phyloP scores from a whole-genome alignment of 1,140 invertebrate genomes.

The Calycopis cecrops region DNA sequence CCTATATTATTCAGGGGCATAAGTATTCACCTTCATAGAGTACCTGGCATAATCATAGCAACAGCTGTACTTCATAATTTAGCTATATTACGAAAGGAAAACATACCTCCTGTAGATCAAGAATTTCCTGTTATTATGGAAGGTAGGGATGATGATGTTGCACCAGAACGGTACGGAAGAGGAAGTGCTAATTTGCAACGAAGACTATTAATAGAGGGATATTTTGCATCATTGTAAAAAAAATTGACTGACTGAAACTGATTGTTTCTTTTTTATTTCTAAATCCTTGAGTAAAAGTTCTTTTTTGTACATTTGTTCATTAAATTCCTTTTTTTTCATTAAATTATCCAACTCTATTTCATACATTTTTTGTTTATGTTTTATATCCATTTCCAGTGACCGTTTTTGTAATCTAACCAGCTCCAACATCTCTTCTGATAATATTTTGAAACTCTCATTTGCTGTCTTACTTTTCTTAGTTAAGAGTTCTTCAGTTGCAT shows the following conservation, averaged over 20 bases:
- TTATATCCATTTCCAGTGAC: not conserved
- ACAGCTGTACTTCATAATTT: not conserved
- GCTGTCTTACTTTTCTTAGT: too few relatives aligned
- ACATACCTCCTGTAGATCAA: not conserved
- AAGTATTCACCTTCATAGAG: not conserved
- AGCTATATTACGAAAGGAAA: not conserved
- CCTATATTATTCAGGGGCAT: conserved; percentile 12
- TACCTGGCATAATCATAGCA: not conserved
- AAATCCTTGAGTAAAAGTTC: not conserved
- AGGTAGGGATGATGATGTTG: not conserved
- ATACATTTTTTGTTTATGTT: too few relatives aligned
- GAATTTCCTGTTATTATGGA: not conserved
- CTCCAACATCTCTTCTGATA: too few relatives aligned
- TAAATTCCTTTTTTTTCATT: too few relatives aligned
- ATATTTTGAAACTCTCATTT: too few relatives aligned
- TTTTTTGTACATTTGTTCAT: not conserved
- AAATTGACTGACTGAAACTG: too few relatives aligned
- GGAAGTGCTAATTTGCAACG: not conserved
- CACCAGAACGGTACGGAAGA: not conserved
- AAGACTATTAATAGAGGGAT: not conserved
- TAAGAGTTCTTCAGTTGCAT: too few relatives aligned
- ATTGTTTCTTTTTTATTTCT: too few relatives aligned
- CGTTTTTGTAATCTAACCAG: too few relatives aligned
- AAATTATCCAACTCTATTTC: too few relatives aligned
- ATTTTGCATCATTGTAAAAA: too few relatives aligned